Conservation (phyloP, 2,888 invertebrate genomes). For the Venusia cambrica region DNA sequence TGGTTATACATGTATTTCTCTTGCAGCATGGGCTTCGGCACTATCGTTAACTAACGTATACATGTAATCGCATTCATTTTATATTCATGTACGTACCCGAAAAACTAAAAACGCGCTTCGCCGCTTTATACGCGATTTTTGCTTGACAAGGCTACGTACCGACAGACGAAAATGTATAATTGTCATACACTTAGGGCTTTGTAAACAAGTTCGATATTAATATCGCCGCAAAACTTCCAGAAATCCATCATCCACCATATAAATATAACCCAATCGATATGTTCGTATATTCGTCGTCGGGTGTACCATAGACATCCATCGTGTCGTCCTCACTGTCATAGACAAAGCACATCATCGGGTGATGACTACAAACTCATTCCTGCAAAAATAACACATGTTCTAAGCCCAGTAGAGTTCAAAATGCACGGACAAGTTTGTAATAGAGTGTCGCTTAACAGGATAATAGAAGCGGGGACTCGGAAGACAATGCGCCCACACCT, state of each 20-base stretch:
- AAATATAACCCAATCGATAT: slow-evolving; percentile 32
- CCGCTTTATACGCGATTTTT: slow-evolving; percentile 20
- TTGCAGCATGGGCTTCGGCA: slow-evolving; percentile 60
- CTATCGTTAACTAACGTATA: slow-evolving; percentile 39
- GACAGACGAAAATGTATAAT: slow-evolving; percentile 6
- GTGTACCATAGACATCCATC: slow-evolving; percentile 49
- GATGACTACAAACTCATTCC: slow-evolving; percentile 43
- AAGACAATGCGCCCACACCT: slow-evolving; percentile 62
- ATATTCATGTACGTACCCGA: slow-evolving; percentile 24
- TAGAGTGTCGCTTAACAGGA: slow-evolving; percentile 66
- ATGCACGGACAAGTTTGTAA: slow-evolving; percentile 53
- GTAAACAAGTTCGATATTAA: slow-evolving; percentile 3
- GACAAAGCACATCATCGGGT: slow-evolving; percentile 46
- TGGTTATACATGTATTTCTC: slow-evolving; percentile 31
- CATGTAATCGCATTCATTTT: slow-evolving; percentile 26
- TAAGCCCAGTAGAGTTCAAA: slow-evolving; percentile 11
- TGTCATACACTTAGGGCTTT: slow-evolving; percentile 11
- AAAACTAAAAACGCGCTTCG: slow-evolving; percentile 24
- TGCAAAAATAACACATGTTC: slow-evolving; percentile 32
- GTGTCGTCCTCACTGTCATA: slow-evolving; percentile 72
- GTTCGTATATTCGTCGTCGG: slow-evolving; percentile 32
- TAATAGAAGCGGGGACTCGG: slow-evolving; percentile 63
- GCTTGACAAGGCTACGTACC: slow-evolving; percentile 4
- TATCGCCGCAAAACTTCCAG: slow-evolving; percentile 14
- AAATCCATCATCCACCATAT: slow-evolving; percentile 9